phyloP scores from a whole-genome alignment of 1,140 invertebrate genomes.

The Schlechtendalia chinensis region DNA sequence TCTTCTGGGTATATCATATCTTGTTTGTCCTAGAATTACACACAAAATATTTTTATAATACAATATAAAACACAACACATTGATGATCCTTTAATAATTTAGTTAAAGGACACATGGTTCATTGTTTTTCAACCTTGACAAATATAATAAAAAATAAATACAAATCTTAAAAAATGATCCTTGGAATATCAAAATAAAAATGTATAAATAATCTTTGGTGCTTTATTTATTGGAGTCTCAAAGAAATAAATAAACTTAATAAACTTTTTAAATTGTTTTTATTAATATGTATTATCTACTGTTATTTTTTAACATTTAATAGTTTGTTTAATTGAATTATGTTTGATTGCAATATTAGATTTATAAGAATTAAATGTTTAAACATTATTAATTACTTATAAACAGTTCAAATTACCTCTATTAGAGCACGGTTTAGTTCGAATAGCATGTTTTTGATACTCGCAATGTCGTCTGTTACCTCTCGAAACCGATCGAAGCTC shows the following conservation, averaged over 20 bases:
- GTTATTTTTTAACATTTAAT: neutral
- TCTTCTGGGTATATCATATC: constrained; percentile 29
- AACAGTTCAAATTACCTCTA: constrained; percentile 22
- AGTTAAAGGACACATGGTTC: neutral
- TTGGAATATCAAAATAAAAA: neutral
- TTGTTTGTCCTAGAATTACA: constrained; percentile 44
- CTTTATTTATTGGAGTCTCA: neutral
- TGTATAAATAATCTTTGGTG: neutral
- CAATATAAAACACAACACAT: neutral
- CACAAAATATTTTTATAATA: neutral
- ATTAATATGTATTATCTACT: neutral
- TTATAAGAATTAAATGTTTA: neutral
- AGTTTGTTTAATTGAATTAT: neutral
- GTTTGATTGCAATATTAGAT: neutral
- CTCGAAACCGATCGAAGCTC: constrained; percentile 43
- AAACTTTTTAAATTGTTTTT: constrained; percentile 18
- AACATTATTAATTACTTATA: neutral
- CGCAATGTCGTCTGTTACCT: constrained; percentile 39
- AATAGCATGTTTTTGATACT: constrained; percentile 45
- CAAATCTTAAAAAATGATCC: constrained; percentile 15
- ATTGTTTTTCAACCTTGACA: constrained; percentile 30
- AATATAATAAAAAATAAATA: neutral
- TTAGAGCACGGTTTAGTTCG: constrained; percentile 35
- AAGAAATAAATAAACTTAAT: neutral
- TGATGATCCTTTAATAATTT: constrained; percentile 42